phyloP scores from a whole-genome alignment of 2,113 vertebrate species.

The Motacilla tschutschensis region DNA sequence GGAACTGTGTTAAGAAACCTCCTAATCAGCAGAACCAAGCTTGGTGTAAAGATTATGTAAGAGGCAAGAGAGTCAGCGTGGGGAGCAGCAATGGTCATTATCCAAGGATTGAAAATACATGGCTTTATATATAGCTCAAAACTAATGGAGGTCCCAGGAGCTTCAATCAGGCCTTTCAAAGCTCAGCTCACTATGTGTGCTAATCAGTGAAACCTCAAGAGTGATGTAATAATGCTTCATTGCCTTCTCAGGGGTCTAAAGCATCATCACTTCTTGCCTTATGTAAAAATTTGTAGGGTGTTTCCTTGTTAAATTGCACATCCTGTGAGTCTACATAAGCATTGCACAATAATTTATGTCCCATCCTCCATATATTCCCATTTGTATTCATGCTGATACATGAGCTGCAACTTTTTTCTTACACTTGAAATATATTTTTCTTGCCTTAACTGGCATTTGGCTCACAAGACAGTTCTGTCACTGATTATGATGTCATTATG shows the following conservation, averaged over 20 bases:
- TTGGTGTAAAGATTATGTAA: not conserved
- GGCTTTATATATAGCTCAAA: not conserved
- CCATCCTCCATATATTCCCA: not conserved
- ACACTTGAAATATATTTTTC: not conserved
- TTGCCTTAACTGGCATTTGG: not conserved
- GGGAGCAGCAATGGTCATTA: not conserved
- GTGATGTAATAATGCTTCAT: not conserved
- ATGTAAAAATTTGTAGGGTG: not conserved
- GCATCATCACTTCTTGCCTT: not conserved
- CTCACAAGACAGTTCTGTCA: not conserved
- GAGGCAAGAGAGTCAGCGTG: not conserved
- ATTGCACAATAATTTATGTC: not conserved
- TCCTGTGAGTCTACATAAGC: constrained; percentile 1
- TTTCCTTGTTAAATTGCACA: constrained; percentile 54
- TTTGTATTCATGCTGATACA: not conserved
- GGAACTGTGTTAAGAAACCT: not conserved
- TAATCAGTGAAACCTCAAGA: constrained; percentile 20
- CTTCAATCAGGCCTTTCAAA: not conserved
- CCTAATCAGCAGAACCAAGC: not conserved
- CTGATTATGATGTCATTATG: not conserved
- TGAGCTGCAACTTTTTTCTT: not conserved
- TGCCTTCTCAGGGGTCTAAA: not conserved
- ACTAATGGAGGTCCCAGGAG: not conserved
- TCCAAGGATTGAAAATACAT: not conserved
- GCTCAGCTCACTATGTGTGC: not conserved